A percentile compares a stretch with the other conserved stretches of the same genome.
Conservation (phyloP, 1,140 invertebrate genomes). For the Laupala kohalensis region DNA sequence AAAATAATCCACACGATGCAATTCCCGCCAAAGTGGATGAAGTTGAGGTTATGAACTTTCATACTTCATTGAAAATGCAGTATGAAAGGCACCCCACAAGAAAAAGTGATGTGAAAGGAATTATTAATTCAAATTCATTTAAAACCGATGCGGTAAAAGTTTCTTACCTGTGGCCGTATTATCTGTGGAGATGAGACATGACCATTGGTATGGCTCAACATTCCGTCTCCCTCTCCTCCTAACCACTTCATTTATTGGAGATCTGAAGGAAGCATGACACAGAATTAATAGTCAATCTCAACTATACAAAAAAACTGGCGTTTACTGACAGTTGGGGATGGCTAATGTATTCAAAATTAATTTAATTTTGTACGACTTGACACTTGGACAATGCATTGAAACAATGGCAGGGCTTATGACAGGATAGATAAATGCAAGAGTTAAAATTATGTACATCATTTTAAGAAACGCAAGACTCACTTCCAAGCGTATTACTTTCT, state of each 20-base stretch:
- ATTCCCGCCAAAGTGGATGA: background rate
- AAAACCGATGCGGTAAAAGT: background rate
- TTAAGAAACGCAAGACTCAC: no score
- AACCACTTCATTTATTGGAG: constrained; percentile 16
- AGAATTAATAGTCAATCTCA: background rate
- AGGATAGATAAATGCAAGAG: background rate
- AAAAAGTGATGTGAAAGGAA: no score
- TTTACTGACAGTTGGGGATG: background rate
- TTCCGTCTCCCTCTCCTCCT: constrained; percentile 13
- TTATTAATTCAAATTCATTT: background rate
- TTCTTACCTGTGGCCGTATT: constrained; percentile 15
- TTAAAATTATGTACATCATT: background rate
- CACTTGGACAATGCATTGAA: background rate
- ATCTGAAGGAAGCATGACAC: background rate
- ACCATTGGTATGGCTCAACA: constrained; percentile 16
- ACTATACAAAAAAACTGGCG: background rate
- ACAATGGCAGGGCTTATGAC: background rate
- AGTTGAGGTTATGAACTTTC: background rate
- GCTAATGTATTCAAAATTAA: background rate
- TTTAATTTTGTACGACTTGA: background rate
- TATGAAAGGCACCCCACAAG: no score
- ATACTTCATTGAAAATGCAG: no score
- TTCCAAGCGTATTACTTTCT: background rate
- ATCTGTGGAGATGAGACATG: constrained; percentile 15
- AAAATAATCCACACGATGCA: no score